A percentile compares a stretch with the other conserved stretches of the same genome.
Evolutionary conservation across 2,888 invertebrate genomes (phyloP).

Genomic region (Gortyna flavago): DNA sequence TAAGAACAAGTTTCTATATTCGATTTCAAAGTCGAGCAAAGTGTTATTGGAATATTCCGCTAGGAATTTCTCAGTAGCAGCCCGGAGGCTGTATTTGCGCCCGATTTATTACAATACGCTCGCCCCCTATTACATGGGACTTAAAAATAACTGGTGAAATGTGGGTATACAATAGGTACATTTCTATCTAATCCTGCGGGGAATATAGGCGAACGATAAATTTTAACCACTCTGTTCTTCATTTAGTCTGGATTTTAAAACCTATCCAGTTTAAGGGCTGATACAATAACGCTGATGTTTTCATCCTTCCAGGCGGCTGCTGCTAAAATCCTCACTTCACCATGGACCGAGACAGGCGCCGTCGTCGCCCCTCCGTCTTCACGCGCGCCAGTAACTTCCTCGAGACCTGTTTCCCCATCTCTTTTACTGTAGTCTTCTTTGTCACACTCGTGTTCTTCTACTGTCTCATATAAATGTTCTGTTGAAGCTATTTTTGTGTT

Average conservation of each 20-base stretch:
- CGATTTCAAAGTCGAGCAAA: not conserved
- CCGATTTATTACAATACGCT: not conserved
- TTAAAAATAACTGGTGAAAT: not conserved
- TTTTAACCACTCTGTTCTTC: not conserved
- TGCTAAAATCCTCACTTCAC: constrained; percentile 70
- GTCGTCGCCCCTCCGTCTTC: constrained; percentile 69
- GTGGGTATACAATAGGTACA: not conserved
- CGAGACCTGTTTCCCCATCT: constrained; percentile 82
- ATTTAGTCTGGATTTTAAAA: not conserved
- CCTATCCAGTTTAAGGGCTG: not conserved
- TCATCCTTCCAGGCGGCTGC: constrained; percentile 80
- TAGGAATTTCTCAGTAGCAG: not conserved
- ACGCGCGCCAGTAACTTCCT: constrained; percentile 74
- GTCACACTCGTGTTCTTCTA: constrained; percentile 83
- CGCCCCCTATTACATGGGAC: not conserved
- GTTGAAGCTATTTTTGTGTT: constrained; percentile 61
- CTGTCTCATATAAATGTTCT: constrained; percentile 76
- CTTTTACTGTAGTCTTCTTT: constrained; percentile 80
- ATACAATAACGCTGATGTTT: not conserved
- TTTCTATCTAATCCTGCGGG: not conserved
- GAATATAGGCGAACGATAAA: not conserved
- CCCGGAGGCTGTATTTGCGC: no score
- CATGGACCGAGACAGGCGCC: constrained; percentile 70
- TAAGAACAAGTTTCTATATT: not conserved
- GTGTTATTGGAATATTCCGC: not conserved